Base-by-base conservation (phyloP, 1,140 invertebrate species). In the Solenopsis fugax region DNA sequence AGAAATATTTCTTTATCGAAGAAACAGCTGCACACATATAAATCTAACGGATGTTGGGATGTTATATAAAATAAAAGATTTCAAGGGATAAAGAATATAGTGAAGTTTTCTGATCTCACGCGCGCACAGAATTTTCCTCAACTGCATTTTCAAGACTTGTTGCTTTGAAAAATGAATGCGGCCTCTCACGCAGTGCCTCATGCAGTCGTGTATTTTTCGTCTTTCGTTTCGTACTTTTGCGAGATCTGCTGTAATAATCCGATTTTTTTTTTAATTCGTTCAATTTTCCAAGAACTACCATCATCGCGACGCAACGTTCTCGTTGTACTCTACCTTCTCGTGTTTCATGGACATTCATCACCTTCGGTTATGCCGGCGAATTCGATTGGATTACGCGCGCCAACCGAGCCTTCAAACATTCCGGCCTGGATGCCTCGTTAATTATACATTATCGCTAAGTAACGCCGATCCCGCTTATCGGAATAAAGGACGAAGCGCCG, bases 381-480 rank as follows among this genome's bases (percentile, higher is more conserved):
- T 84, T 60, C 69, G 54, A 84, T 84, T 84, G 80, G 80, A 84
- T 84, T 75, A 84, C 29, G 73, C 69, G 41, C 80, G 69, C 69
- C 80, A 75, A 69, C 24, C 67, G 67, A 73, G 54, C 80, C 80
- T 84, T 84, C 29, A 84, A 82, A 84, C 67, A 73, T 62, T 84
- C 56, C 80, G 24, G 16, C 7, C 54, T 56, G 80, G 54, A 75
- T 84, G 48, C 45, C 69, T 84, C 80, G 69, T 84, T 84, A 84
- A 84, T 84, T 84, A 75, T 84, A 73, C 69, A 84, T 84, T 75
- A 84, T 84, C 80, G 69, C 54, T 84, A 84, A 82, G 80, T 73
- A 82, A 84, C 69, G 56, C 80, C 65, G 50, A 71, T 81, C 78
- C 78, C 48, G 77, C 48, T 80, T 80, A 80, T 80, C 62, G n/a